Evolutionary conservation across 2,888 invertebrate genomes (phyloP), one percentile per base, ranked within the genome.

Genomic region (Polia nebulosa): DNA sequence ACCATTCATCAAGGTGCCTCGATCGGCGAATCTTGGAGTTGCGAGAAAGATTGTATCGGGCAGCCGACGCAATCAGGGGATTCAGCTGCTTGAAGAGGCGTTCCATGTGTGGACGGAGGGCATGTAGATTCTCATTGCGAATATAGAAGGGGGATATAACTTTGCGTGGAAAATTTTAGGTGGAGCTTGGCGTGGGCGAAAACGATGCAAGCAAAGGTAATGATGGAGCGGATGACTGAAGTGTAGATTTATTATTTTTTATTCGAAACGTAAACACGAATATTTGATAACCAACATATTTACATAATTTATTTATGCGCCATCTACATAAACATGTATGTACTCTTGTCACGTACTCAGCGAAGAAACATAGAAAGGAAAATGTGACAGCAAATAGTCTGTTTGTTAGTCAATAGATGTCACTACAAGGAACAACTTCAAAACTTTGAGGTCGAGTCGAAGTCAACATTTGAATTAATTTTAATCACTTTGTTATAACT

Each of bases 251-350:
- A 15, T 36, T 13, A 1, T 17, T 39, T 39, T 17, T n/a, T n/a
- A n/a, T n/a, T n/a, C n/a, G n/a, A n/a, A n/a, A n/a, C n/a, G n/a
- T n/a, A n/a, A n/a, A n/a, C n/a, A n/a, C n/a, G n/a, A n/a, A n/a
- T n/a, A n/a, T n/a, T n/a, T n/a, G n/a, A n/a, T n/a, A n/a, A n/a
- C n/a, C n/a, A n/a, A n/a, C n/a, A n/a, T n/a, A n/a, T n/a, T n/a
- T n/a, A n/a, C n/a, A n/a, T n/a, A n/a, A n/a, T n/a, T n/a, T n/a
- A n/a, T n/a, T n/a, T n/a, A n/a, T n/a, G 22, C 67, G 75, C 75
- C 75, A 78, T 78, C 75, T 75, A 34, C 1, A 17, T n/a, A 13
- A 7, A 45, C 2, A 11, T 41, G 5, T 13, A 17, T 11, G 15
- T 20, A 22, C 22, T 51, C 17, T 41, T 20, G 6, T 39, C n/a